A percentile compares a stretch with the other conserved stretches of the same genome.
phyloP scores from a whole-genome alignment of 2,888 invertebrate species.

The Palloptera scutellata region DNA sequence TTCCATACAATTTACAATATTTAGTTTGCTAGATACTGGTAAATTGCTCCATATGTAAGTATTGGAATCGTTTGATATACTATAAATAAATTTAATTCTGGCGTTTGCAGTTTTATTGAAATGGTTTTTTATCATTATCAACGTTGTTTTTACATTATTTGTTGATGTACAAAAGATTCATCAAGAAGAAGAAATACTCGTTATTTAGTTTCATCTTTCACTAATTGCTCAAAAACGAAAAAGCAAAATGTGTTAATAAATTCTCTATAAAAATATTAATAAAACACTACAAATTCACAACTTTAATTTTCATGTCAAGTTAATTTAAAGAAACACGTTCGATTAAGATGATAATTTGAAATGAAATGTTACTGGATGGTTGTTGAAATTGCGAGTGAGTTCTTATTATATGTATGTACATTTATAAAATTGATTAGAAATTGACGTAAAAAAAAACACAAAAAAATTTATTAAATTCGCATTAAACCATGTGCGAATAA shows the following conservation, averaged over 20 bases:
- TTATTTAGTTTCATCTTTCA: not conserved
- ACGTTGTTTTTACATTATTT: too few species aligned
- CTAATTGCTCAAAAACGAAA: slow-evolving; percentile 22
- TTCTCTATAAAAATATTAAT: not conserved
- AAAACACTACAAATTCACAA: not conserved
- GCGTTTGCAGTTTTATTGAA: too few species aligned
- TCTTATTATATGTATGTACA: slow-evolving; percentile 4
- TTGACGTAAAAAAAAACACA: not conserved
- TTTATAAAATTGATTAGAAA: slow-evolving; percentile 2
- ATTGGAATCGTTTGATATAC: too few species aligned
- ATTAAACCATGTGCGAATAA: slow-evolving; percentile 43
- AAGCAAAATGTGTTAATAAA: slow-evolving; percentile 7
- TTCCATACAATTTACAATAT: too few species aligned
- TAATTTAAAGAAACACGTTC: not conserved
- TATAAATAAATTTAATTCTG: too few species aligned
- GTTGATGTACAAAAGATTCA: too few species aligned
- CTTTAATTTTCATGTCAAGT: slow-evolving; percentile 5
- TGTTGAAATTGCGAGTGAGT: too few species aligned
- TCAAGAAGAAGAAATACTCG: not conserved
- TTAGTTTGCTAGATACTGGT: too few species aligned
- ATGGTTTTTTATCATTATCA: too few species aligned
- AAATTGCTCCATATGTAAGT: too few species aligned
- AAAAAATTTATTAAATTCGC: slow-evolving; percentile 52
- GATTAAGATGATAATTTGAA: not conserved
- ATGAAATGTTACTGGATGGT: not conserved